Evolutionary conservation across 2,113 vertebrate genomes (phyloP), one percentile per base, ranked within the genome.

Genomic region (Colius striatus): DNA sequence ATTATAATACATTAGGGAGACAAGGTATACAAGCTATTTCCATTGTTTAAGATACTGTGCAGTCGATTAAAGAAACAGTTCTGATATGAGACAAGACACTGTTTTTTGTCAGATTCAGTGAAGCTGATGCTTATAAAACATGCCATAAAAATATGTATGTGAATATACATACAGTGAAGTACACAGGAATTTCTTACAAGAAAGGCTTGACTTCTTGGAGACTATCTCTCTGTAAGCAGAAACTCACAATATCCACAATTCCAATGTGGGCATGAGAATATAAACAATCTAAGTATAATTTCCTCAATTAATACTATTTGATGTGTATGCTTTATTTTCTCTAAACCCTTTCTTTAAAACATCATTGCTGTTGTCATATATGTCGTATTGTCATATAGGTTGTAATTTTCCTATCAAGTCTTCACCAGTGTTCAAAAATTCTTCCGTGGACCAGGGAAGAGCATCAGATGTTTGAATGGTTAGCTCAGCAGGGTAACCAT

Each of bases 251-350:
- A 25, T 17, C 11, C 16, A 47, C 26, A 27, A 20, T 34, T 36
- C 30, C 27, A 45, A 2, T 4, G 7, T 25, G 38, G 30, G 23
- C 15, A 54, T 16, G 30, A 6, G 8, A 30, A 13, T 0, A 50
- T 8, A 63, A 84, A 62, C 16, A 20, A 50, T 7, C 14, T 36
- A 30, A 32, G 11, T 43, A 70, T 25, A 14, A 73, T 73, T 48
- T 74, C 48, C 45, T 48, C 57, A 26, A 6, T 70, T 45, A 84
- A 9, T 50, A 26, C 11, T 43, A 23, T 38, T 54, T 70, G 25
- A 57, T 38, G 22, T 1, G 2, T 4, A 19, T 32, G 13, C 14
- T 70, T 43, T 17, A 55, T 70, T 21, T 47, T 43, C 51, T 32
- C 47, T 11, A 57, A 60, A 70, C 5, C 2, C 12, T 3, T 47